Evolutionary conservation across 2,797 vertebrate genomes (phyloP), one percentile per base, ranked within the genome.

Genomic region (Sphenopsis melanotis): DNA sequence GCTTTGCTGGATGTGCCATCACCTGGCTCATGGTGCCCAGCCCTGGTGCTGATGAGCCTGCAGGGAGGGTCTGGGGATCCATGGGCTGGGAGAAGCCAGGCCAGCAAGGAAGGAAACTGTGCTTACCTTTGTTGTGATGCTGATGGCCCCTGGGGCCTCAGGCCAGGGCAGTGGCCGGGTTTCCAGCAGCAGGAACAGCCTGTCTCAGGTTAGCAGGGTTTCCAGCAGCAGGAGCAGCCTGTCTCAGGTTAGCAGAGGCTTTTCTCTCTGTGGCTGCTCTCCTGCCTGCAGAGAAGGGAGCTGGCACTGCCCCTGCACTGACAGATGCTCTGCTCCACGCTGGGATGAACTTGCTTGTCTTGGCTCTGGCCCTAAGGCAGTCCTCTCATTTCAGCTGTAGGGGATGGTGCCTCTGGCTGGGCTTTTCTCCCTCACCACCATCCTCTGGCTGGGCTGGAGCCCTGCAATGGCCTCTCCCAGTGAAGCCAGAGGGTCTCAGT

Each of bases 81-180:
- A 24, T 4, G 55, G 41, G 42, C 22, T 81, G 60, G 52, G 53
- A 86, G 26, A 66, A 87, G 52, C 39, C 47, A 55, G 49, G 22
- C 36, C 71, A 61, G 13, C 37, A 52, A 37, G 59, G n/a, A 52
- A 74, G 29, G 27, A 53, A 53, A 26, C 46, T 1, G 1, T 39
- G 41, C 23, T 75, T 32, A 3, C 29, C 10, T 78, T 70, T 46
- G 36, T 14, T 55, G 57, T 55, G 65, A 12, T 56, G 32, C 32
- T 4, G 3, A 1, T 50, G 22, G 1, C 8, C 17, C 52, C 0
- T 32, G 32, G 27, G 56, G 34, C 10, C 39, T 23, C 37, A n/a
- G 59, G 21, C 21, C 49, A 10, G 37, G 47, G 30, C n/a, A 72
- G 3, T 24, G 39, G 10, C 14, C 2, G 26, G 10, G 14, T 87